These are phyloP conservation scores for Drosophila mettleri DNA, from an alignment of 2,888 invertebrate species.

Conservation along the genomic window DNA sequence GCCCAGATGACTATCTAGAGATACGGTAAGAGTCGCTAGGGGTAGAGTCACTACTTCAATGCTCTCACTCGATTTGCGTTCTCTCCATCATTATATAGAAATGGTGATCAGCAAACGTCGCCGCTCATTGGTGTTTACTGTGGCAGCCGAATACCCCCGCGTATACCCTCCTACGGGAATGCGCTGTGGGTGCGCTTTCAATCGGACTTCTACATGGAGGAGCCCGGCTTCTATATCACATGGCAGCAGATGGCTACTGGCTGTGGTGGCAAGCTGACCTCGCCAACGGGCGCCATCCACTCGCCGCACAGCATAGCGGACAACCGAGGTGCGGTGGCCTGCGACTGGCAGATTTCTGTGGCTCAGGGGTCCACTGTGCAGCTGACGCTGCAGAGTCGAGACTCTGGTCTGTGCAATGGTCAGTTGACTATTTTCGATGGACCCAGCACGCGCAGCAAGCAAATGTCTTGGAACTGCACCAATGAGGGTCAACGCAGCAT, in stretches of 20 bases:
- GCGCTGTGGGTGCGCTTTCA: slow-evolving; percentile 90
- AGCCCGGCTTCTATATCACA: slow-evolving; percentile 89
- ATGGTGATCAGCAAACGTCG: slow-evolving; percentile 90
- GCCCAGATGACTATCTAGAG: slow-evolving; percentile 90
- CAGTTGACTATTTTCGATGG: slow-evolving; percentile 85
- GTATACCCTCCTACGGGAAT: slow-evolving; percentile 91
- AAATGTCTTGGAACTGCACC: slow-evolving; percentile 66
- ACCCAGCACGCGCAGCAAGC: slow-evolving; percentile 44
- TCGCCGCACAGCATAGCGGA: slow-evolving; percentile 92
- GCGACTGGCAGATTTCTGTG: slow-evolving; percentile 92
- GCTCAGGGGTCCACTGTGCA: slow-evolving; percentile 88
- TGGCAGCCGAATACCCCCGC: slow-evolving; percentile 87
- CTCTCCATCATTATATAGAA: slow-evolving; percentile 85
- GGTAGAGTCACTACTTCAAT: no score
- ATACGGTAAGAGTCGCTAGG: slow-evolving; percentile 88
- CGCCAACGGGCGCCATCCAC: slow-evolving; percentile 90
- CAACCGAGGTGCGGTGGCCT: slow-evolving; percentile 90
- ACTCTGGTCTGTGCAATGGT: slow-evolving; percentile 85
- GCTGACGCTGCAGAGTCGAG: slow-evolving; percentile 88
- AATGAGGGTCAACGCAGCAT: background rate
- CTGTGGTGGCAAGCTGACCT: slow-evolving; percentile 92
- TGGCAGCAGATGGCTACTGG: slow-evolving; percentile 89
- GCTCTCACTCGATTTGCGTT: background rate
- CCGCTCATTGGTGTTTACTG: slow-evolving; percentile 94
- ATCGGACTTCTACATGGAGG: slow-evolving; percentile 88